Evolutionary conservation across 2,113 vertebrate species (phyloP), one percentile per base, ranked within the genome.

Genomic region (Siphamia tubifer): DNA sequence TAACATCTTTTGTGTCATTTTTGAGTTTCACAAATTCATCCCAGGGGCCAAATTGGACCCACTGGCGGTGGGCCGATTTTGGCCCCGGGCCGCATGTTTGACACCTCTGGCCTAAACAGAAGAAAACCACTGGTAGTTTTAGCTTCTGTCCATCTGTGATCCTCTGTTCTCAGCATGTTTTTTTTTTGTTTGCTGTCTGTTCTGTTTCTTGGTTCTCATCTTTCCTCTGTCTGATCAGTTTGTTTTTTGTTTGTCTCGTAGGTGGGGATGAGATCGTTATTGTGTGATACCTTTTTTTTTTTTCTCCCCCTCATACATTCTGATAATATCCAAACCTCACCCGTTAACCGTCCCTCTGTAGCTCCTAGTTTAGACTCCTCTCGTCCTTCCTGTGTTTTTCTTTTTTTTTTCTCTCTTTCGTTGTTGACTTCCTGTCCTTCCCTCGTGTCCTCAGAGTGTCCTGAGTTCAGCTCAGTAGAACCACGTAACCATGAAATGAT

Each of bases 161-260:
- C 3, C 12, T 8, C 32, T 12, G 13, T 27, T 76, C 32, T 24
- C 1, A 35, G 68, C 58, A 43, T 82, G 72, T 32, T 19, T 74
- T 10, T 75, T 81, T 58, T 36, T 80, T 71, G 57, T 85, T 9
- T 76, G 52, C n/a, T 76, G n/a, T n/a, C n/a, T n/a, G n/a, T 54
- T 17, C 11, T 48, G 43, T 63, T 81, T 75, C 16, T 75, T 25
- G 58, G 9, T 43, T 77, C 47, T 77, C 49, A 77, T 69, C 25
- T 76, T 58, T 82, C 43, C 23, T 78, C 77, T 86, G 84, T 89
- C 79, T 91, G 78, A 88, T 88, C 47, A 35, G 75, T 78, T 75
- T 86, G 66, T 84, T 79, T 87, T 83, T 79, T 84, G 77, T 90
- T 88, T 90, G 88, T 85, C 83, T 84, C 83, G 63, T 88, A 89